Evolutionary conservation across 1,140 invertebrate species (phyloP), one percentile per base, ranked within the genome.

Genomic region (Eueides isabella): DNA sequence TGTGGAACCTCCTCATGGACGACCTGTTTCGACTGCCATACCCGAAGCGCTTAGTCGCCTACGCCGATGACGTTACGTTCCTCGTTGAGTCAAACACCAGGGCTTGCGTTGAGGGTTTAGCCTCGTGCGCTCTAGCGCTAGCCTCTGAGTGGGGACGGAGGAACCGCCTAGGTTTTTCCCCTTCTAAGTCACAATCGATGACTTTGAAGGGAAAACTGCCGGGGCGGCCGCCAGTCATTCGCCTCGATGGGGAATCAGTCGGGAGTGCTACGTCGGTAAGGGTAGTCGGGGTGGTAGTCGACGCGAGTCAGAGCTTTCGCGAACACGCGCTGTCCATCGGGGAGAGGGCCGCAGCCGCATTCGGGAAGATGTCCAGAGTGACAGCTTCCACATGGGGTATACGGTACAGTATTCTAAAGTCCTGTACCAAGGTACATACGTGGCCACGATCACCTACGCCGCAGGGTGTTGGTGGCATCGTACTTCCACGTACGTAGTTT

Each of bases 361-460:
- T 38, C 35, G 35, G 35, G 35, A 38, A 38, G 12, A 38, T 38
- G 35, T 38, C n/a, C 48, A 19, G 48, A 5, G 48, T 61, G 5
- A 23, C 48, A n/a, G 5, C 48, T 23, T 23, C 48, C 2, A 28
- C 63, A 2, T 72, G 71, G 71, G 71, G 71, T 1, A 28, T 72
- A 11, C 11, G 64, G 16, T 67, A 72, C 30, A 14, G 14, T n/a
- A 64, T 44, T 2, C 71, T 1, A 12, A 44, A 2, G 14, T 72
- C 6, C 26, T 73, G 6, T 73, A 73, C 23, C n/a, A 14, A 14
- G 72, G 65, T 0, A 73, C 65, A 1, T 73, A 35, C 35, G 66
- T 73, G 11, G 72, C 88, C 83, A 85, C 88, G 86, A 87, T 73
- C 6, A 67, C 72, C 6, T 73, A 73, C 23, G 72, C 63, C 48